A percentile compares a stretch with the other conserved stretches of the same genome.
These are phyloP conservation scores for Myripristis jacobus DNA, from an alignment of 2,797 vertebrate species.

Conservation along the genomic window DNA sequence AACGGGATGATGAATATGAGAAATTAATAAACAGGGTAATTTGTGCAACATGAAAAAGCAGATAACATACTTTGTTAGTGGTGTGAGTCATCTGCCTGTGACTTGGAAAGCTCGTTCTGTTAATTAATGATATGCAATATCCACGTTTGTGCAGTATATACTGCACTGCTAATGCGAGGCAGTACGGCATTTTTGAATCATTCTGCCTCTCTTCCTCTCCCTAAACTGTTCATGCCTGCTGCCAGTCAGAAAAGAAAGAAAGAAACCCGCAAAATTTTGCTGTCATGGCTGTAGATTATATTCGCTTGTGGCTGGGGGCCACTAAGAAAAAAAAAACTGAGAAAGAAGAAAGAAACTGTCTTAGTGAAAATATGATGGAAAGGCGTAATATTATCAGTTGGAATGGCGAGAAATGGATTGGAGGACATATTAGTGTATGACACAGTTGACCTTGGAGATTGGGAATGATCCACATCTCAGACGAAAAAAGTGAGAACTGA, in stretches of 20 bases:
- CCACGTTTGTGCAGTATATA: constrained; percentile 41
- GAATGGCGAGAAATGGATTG: background rate
- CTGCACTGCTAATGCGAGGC: constrained; percentile 16
- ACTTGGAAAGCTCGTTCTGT: constrained; percentile 55
- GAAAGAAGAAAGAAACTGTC: background rate
- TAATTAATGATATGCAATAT: constrained; percentile 63
- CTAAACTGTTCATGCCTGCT: constrained; percentile 28
- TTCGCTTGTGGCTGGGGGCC: too few species aligned
- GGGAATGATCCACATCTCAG: background rate
- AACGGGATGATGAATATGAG: constrained; percentile 33
- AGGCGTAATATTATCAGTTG: too few species aligned
- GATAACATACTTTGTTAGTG: constrained; percentile 58
- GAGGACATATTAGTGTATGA: background rate
- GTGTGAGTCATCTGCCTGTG: constrained; percentile 56
- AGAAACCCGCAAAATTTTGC: too few species aligned
- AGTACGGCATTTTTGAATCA: constrained; percentile 5
- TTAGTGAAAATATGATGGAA: background rate
- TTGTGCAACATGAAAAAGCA: constrained; percentile 53
- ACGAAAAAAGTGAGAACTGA: background rate
- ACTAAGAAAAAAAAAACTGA: background rate
- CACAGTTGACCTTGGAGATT: background rate
- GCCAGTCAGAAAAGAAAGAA: background rate
- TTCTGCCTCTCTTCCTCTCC: background rate
- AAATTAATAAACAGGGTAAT: constrained; percentile 59
- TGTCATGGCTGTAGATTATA: too few species aligned